A percentile compares a stretch with the other conserved stretches of the same genome.
phyloP scores from a whole-genome alignment of 2,113 vertebrate genomes.

The Elachura formosa region DNA sequence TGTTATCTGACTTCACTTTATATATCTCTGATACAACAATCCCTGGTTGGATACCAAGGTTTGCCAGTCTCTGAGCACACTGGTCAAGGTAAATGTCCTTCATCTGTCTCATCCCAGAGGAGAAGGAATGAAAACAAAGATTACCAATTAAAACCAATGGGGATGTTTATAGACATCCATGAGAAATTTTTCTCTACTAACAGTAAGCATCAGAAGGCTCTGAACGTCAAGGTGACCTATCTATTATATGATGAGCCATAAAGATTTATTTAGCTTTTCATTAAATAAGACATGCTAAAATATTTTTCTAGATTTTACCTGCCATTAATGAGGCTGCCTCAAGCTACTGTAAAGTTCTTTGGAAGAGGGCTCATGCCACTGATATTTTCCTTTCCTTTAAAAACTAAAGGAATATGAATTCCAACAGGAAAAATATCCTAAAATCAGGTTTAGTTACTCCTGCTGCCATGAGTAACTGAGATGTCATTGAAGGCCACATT shows the following conservation, averaged over 20 bases:
- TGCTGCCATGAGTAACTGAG: neutral
- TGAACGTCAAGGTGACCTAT: no score
- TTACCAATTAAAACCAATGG: no score
- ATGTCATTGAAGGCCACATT: neutral
- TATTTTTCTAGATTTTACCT: neutral
- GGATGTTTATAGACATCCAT: no score
- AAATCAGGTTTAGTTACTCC: neutral
- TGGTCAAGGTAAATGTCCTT: no score
- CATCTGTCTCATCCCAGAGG: no score
- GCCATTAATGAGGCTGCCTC: neutral
- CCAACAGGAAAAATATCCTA: neutral
- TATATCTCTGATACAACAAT: no score
- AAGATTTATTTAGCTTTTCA: neutral
- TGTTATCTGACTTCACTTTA: no score
- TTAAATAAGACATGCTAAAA: neutral
- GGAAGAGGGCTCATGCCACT: rapidly evolving
- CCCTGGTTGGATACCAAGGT: no score
- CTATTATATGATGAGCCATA: neutral
- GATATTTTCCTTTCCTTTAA: neutral
- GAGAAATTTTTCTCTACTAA: no score
- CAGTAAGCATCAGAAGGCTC: no score
- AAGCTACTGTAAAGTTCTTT: neutral
- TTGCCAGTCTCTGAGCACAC: no score
- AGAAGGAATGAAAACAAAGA: no score
- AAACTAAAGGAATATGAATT: neutral